Evolutionary conservation across 2,113 vertebrate species (phyloP).

Genomic region (Paedocypris sp.): DNA sequence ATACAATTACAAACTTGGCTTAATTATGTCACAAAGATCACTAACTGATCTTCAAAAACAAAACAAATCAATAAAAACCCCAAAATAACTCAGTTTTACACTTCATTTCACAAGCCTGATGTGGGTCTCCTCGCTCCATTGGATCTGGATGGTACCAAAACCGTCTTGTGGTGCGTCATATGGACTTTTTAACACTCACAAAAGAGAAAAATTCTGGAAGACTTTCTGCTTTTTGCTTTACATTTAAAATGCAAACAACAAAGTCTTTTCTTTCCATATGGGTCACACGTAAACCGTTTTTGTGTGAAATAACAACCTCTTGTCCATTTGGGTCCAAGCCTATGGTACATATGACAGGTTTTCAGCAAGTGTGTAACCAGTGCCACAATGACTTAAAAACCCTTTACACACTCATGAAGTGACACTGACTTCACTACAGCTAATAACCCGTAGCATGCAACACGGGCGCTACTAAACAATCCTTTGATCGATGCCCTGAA

Average conservation of each 20-base stretch:
- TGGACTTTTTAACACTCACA: slow-evolving; percentile 57
- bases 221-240: slow-evolving; percentile 73
- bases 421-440: slow-evolving; percentile 5
- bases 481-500: slow-evolving; percentile 14
- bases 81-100: slow-evolving; percentile 75
- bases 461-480: slow-evolving; percentile 13
- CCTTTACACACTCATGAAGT: slow-evolving; percentile 7
- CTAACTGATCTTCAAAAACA: slow-evolving; percentile 78
- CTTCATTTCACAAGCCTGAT: slow-evolving; percentile 77
- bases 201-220: slow-evolving; percentile 75
- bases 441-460: slow-evolving; percentile 14
- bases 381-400: not conserved
- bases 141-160: slow-evolving; percentile 43
- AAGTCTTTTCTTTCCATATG: slow-evolving; percentile 3
- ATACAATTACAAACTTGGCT: slow-evolving; percentile 99
- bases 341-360: slow-evolving; percentile 2
- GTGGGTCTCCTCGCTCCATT: slow-evolving; percentile 59
- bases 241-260: slow-evolving; percentile 50
- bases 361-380: slow-evolving; percentile 6
- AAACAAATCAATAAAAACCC: slow-evolving; percentile 53
- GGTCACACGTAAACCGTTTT: not conserved
- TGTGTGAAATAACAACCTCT: not conserved
- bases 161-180: not conserved
- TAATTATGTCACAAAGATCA: slow-evolving; percentile 92
- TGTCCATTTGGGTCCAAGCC: not conserved